Conservation (phyloP, 1,140 invertebrate genomes). For the Teleopsis dalmanni region DNA sequence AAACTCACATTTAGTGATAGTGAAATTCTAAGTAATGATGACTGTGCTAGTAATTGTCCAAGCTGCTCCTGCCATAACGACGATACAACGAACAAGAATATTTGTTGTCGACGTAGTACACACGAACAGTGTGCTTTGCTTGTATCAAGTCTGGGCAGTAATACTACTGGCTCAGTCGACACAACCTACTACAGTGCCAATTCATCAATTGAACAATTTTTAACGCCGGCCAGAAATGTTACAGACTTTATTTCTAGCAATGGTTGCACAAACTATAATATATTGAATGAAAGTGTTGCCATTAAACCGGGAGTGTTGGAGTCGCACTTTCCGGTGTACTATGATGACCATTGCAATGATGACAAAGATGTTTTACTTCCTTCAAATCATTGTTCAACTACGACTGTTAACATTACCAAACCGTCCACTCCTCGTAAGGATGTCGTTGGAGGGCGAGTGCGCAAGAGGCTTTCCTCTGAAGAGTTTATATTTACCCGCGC, state of each 20-base stretch:
- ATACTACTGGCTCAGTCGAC: constrained; percentile 27
- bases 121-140: constrained; percentile 18
- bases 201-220: constrained; percentile 37
- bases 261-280: too few species aligned
- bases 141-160: background rate
- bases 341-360: constrained; percentile 4
- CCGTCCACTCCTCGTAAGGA: too few species aligned
- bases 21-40: constrained; percentile 33
- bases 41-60: constrained; percentile 26
- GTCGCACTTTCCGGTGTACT: constrained; percentile 36
- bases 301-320: constrained; percentile 32
- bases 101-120: constrained; percentile 18
- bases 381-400: constrained; percentile 16
- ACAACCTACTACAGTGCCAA: constrained; percentile 41
- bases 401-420: constrained; percentile 10
- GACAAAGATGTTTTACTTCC: constrained; percentile 1
- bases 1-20: constrained; percentile 42
- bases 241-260: background rate
- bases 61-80: constrained; percentile 28
- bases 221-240: constrained; percentile 22
- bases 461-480: constrained; percentile 39
- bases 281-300: constrained; percentile 6
- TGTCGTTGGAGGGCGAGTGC: constrained; percentile 28
- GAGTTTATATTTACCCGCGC: constrained; percentile 34
- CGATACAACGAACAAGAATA: background rate